Conservation (phyloP, 2,113 vertebrate species). For the Mus spicilegus region DNA sequence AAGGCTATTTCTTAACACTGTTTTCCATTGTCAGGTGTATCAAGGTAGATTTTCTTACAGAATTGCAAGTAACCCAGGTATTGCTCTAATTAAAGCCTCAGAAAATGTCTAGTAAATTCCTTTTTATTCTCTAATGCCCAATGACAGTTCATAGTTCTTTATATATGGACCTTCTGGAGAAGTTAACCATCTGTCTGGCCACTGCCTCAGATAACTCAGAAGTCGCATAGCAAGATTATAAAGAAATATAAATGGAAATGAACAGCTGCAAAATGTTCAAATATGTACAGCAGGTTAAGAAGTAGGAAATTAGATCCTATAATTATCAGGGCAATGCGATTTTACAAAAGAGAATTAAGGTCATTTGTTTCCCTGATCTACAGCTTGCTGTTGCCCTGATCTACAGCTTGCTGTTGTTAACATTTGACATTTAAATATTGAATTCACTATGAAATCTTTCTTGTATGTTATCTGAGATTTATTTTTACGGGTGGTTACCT, state of each 20-base stretch:
- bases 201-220: background rate
- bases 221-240: constrained; percentile 10
- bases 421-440: constrained; percentile 48
- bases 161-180: background rate
- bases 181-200: background rate
- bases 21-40: background rate
- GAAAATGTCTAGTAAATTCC: background rate
- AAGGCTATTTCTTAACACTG: background rate
- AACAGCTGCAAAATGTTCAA: constrained; percentile 46
- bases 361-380: constrained; percentile 39
- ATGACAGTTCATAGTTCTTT: constrained; percentile 40
- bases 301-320: constrained; percentile 49
- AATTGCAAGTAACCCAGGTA: background rate
- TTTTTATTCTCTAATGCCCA: background rate
- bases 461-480: background rate
- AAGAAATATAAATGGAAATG: constrained; percentile 49
- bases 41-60: background rate
- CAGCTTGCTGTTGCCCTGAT: background rate
- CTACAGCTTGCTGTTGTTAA: background rate
- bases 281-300: constrained; percentile 19
- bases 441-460: constrained; percentile 33
- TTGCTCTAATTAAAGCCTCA: background rate
- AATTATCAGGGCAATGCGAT: constrained; percentile 53
- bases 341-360: constrained; percentile 39
- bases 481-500: background rate